Base-by-base conservation (phyloP, 2,797 vertebrate species). In the Octomys mimax region DNA sequence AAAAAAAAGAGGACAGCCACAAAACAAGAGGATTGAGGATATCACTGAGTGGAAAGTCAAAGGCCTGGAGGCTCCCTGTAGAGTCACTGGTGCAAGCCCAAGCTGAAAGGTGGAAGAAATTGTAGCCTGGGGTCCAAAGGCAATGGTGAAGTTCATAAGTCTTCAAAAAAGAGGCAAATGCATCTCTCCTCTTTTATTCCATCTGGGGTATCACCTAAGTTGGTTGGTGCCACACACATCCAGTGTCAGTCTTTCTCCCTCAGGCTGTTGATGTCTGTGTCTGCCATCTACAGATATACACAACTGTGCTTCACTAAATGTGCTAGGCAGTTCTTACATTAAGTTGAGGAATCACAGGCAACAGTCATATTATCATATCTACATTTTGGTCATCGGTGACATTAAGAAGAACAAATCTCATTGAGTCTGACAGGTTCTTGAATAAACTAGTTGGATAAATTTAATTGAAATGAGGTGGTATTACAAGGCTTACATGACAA, bases 381-480 rank as follows among this genome's bases (percentile, higher is more conserved):
- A 75, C 11, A 86, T 54, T 95, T 92, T 59, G 0, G 12, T 85
- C 22, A 28, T 33, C 4, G 21, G 31, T 77, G 16, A 7, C 57
- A n/a, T 57, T 73, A 70, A 59, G 46, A 92, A 91, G 62, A 94
- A 91, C 9, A 57, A 49, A 49, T 79, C 64, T 83, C 91, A n/a
- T 78, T 87, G 75, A 91, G 33, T 79, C 52, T 92, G 89, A 97
- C 91, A 80, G 64, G 68, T 13, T 97, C 54, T 85, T 97, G 71
- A 39, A 97, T 92, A 96, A 33, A 80, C 94, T 96, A 89, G 46
- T 49, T 90, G 81, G 89, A 96, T 42, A 91, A 91, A 93, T 88
- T 97, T 98, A 82, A 83, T 82, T 75, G 22, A 39, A 46, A 6
- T 36, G 1, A 28, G 3, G 57, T 70, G 33, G 42, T 86, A 77